phyloP scores from a whole-genome alignment of 2,797 vertebrate genomes.

The Caiman crocodilus region DNA sequence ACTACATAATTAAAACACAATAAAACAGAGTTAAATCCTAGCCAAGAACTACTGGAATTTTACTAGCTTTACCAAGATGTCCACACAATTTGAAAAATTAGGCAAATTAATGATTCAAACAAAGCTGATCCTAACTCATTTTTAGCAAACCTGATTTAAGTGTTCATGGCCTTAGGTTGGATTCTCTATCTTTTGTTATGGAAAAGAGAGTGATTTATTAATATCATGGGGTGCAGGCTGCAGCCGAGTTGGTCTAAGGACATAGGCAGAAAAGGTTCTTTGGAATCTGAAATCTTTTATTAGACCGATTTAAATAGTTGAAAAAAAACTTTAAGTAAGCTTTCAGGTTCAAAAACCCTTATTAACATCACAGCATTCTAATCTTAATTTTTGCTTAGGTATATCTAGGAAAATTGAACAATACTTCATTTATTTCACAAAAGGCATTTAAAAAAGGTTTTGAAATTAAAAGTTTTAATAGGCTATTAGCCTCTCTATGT shows the following conservation, averaged over 20 bases:
- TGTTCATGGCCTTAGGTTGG: conserved; percentile 44
- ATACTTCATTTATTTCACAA: conserved; percentile 45
- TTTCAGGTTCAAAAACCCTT: too few species aligned
- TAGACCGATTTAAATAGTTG: too few species aligned
- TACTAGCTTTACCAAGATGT: neutral
- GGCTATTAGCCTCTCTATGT: conserved; percentile 59
- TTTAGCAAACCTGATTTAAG: conserved; percentile 60
- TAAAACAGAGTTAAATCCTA: neutral
- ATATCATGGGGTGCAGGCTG: too few species aligned
- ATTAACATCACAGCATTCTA: too few species aligned
- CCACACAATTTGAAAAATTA: conserved; percentile 2
- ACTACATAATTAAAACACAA: neutral
- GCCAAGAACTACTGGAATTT: neutral
- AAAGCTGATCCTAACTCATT: conserved; percentile 17
- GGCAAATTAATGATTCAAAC: neutral
- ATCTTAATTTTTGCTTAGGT: conserved; percentile 54
- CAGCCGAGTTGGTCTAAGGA: too few species aligned
- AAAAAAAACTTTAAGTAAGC: too few species aligned
- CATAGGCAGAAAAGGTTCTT: too few species aligned
- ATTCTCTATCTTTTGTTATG: conserved; percentile 8
- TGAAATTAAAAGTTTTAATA: conserved; percentile 54
- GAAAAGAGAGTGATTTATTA: neutral
- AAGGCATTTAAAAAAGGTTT: conserved; percentile 10
- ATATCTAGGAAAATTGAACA: conserved; percentile 59
- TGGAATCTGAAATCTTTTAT: too few species aligned